phyloP scores from a whole-genome alignment of 2,113 vertebrate genomes.

The Macroglossus sobrinus region DNA sequence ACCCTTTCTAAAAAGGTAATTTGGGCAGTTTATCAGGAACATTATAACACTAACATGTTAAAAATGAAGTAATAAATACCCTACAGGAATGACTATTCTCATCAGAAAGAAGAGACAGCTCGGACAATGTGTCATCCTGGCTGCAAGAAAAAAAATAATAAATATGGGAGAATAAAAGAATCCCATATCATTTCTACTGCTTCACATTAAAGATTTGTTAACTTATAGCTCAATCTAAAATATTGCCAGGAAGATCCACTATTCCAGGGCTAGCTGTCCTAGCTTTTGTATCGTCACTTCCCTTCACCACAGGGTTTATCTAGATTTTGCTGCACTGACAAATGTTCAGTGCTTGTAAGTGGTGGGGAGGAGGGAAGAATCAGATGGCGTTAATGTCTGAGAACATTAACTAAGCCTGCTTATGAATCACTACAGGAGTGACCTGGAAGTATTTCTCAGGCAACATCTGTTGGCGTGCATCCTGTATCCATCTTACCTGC shows the following conservation, averaged over 20 bases:
- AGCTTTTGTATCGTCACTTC: background rate
- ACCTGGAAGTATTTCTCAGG: background rate
- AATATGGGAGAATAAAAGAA: background rate
- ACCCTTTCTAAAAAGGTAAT: background rate
- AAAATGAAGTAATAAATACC: conserved; percentile 28
- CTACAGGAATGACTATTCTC: background rate
- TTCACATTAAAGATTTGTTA: conserved; percentile 12
- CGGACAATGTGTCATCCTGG: background rate
- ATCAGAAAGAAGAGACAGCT: conserved; percentile 22
- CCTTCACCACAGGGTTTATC: background rate
- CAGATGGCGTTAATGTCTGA: background rate
- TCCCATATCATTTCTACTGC: background rate
- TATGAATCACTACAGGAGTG: background rate
- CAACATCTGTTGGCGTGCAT: background rate
- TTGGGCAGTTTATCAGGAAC: background rate
- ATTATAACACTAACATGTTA: background rate
- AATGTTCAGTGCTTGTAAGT: background rate
- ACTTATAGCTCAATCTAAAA: background rate
- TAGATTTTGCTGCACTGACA: background rate
- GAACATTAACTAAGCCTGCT: background rate
- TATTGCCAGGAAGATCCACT: background rate
- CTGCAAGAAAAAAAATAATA: background rate
- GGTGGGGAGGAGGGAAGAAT: background rate
- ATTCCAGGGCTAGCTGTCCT: background rate
- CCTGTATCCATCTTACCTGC: conserved; percentile 85